Conservation (phyloP, 2,113 vertebrate genomes). For the Spea bombifrons region DNA sequence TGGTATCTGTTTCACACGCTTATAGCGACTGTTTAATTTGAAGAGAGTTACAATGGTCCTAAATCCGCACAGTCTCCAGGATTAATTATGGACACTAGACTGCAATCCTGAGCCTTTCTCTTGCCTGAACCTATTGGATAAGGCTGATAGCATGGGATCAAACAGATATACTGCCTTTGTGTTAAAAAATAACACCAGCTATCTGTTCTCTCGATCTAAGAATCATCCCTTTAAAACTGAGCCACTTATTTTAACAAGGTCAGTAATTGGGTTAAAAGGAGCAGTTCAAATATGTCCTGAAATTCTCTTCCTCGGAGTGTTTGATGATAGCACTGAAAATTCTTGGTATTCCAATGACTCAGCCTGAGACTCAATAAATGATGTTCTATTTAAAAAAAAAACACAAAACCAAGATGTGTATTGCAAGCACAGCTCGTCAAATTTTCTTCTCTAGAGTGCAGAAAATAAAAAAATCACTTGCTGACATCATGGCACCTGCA, state of each 20-base stretch:
- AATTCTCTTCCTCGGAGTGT: neutral
- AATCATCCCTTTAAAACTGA: constrained; percentile 41
- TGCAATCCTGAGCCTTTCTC: constrained; percentile 64
- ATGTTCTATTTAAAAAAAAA: too few species aligned
- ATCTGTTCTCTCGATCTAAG: constrained; percentile 29
- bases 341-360: neutral
- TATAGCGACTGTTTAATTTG: constrained; percentile 74
- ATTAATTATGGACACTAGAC: constrained; percentile 74
- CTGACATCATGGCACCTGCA: too few species aligned
- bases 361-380: too few species aligned
- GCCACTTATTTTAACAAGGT: constrained; percentile 45
- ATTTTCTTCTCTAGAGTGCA: too few species aligned
- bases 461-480: too few species aligned
- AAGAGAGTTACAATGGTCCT: constrained; percentile 68
- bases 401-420: too few species aligned
- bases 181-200: constrained; percentile 53
- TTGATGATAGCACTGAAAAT: constrained; percentile 3
- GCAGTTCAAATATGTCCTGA: neutral
- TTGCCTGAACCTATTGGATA: constrained; percentile 65
- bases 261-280: constrained; percentile 33
- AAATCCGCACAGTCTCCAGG: constrained; percentile 69
- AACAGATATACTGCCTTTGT: constrained; percentile 53
- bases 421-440: too few species aligned
- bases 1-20: constrained; percentile 67
- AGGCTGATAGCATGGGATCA: constrained; percentile 64